phyloP scores from a whole-genome alignment of 2,888 invertebrate genomes.

The Hirtodrosophila duncani region DNA sequence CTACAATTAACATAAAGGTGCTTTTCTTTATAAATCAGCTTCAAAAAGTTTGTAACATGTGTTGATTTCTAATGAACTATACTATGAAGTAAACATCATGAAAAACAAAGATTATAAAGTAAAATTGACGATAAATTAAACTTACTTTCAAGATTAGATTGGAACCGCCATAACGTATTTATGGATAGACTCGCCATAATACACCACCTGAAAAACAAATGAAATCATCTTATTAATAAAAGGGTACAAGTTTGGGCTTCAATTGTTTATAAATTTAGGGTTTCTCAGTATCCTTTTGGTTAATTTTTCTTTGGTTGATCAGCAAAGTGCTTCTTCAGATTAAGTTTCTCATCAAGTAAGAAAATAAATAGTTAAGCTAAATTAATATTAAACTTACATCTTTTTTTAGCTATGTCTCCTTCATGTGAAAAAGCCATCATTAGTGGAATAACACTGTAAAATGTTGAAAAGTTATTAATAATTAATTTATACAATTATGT shows the following conservation, averaged over 20 bases:
- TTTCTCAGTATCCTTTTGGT: slow-evolving; percentile 61
- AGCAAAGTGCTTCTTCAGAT: slow-evolving; percentile 53
- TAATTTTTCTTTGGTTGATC: slow-evolving; percentile 43
- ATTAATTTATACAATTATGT: not conserved
- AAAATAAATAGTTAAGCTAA: not conserved
- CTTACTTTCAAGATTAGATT: slow-evolving; percentile 12
- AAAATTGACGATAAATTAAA: not conserved
- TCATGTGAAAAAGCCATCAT: too few relatives aligned
- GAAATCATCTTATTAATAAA: not conserved
- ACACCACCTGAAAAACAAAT: slow-evolving; percentile 8
- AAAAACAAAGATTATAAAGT: not conserved
- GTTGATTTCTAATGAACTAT: slow-evolving; percentile 69
- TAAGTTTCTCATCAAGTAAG: slow-evolving; percentile 42
- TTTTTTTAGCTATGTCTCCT: not conserved
- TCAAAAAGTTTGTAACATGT: slow-evolving; percentile 60
- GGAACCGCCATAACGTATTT: fast-evolving
- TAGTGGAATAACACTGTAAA: not conserved
- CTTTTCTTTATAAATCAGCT: slow-evolving; percentile 38
- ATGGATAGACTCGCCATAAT: too few relatives aligned
- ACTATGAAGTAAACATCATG: slow-evolving; percentile 63
- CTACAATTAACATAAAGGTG: fast-evolving
- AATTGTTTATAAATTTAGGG: not conserved
- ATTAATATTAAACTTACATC: not conserved
- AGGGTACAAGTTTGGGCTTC: not conserved
- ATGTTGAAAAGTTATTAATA: too few relatives aligned